Evolutionary conservation across 2,888 invertebrate species (phyloP), one percentile per base, ranked within the genome.

Genomic region (Tridacna crocea): DNA sequence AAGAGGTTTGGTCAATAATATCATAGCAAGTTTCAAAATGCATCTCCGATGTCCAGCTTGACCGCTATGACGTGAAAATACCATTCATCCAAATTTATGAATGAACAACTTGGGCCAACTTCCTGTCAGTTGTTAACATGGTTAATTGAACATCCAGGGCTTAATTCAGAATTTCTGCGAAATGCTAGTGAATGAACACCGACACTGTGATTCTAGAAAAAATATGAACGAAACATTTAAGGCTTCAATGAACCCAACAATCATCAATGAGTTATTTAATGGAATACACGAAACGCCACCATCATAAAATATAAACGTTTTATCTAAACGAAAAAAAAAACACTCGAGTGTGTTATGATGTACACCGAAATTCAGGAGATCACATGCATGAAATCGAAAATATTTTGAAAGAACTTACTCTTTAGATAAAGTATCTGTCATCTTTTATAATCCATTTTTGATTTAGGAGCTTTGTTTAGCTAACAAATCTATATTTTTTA

Each of bases 351-450:
- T 68, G 36, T 36, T 36, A 36, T 36, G 36, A 2, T 36, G 36
- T 36, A 68, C 47, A 63, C 26, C 12, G 24, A 63, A 63, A 36
- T 36, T 36, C 36, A 36, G 36, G 36, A 36, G 36, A 36, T 36
- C 36, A 36, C 36, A 36, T 36, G 36, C 36, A 36, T 36, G 8
- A 36, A 36, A 36, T 36, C 36, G 36, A 36, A 36, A 12, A 47
- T 47, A n/a, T 70, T 47, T n/a, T 19, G 47, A 47, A 66, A 70
- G 60, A 87, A 90, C 92, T 91, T 91, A 92, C 92, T 92, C 88
- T 77, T 90, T 87, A 76, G 87, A 82, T 79, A 86, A 88, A 84
- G 85, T 87, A 79, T 91, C 89, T 89, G 91, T 91, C 92, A 92
- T 92, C 90, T 92, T 92, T 87, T 76, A 81, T 76, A 72, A 78